Conservation (phyloP, 2,888 invertebrate genomes). For the Hedya salicella region DNA sequence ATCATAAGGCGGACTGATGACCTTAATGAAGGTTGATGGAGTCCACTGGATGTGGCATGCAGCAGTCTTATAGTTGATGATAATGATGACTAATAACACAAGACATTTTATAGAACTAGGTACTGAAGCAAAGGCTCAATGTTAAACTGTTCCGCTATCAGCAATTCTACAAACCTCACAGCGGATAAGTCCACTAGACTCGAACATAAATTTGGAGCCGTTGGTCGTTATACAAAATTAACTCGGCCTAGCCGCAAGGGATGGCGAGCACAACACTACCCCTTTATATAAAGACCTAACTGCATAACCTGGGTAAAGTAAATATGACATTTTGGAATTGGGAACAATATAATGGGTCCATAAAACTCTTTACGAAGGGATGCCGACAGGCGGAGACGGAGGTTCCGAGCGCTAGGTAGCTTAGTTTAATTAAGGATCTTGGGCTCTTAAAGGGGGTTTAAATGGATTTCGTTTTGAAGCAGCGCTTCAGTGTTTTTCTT, state of each 20-base stretch:
- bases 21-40: too few relatives aligned
- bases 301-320: not conserved
- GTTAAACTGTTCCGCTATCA: slow-evolving; percentile 2
- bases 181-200: slow-evolving; percentile 25
- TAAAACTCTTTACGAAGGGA: slow-evolving; percentile 43
- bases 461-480: slow-evolving; percentile 25
- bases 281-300: not conserved
- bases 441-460: slow-evolving; percentile 26
- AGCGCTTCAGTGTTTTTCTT: slow-evolving; percentile 2
- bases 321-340: not conserved
- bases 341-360: slow-evolving; percentile 28
- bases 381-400: slow-evolving; percentile 40
- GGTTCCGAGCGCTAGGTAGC: slow-evolving; percentile 30
- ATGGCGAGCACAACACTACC: slow-evolving; percentile 1
- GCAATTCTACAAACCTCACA: not conserved
- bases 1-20: too few relatives aligned
- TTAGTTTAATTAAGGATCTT: slow-evolving; percentile 38
- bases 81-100: too few relatives aligned
- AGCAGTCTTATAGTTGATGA: too few relatives aligned
- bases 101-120: too few relatives aligned
- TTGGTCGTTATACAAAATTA: slow-evolving; percentile 43
- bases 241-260: slow-evolving; percentile 39
- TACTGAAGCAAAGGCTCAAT: too few relatives aligned
- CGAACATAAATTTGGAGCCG: slow-evolving; percentile 35
- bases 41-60: too few relatives aligned